These are phyloP conservation scores for Podarcis raffonei DNA, from an alignment of 2,113 vertebrate genomes.

Conservation along the genomic window DNA sequence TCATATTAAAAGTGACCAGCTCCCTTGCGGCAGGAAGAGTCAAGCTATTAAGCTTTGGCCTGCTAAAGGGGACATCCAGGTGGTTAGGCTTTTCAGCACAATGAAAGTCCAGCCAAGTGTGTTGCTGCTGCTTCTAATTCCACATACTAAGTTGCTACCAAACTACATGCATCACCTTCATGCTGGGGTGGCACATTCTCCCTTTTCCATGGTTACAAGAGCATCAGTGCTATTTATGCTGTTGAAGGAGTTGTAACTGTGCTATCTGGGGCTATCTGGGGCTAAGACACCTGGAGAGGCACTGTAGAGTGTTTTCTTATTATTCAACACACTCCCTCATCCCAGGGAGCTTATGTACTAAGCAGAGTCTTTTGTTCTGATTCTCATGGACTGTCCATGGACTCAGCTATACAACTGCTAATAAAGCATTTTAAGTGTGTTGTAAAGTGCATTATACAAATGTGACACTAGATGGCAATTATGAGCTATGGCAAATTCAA, in stretches of 20 bases:
- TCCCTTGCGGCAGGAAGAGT: background rate
- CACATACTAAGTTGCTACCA: background rate
- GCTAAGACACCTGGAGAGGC: background rate
- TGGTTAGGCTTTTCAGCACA: background rate
- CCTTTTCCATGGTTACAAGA: background rate
- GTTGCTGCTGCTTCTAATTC: background rate
- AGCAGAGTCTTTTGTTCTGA: background rate
- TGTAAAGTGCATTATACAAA: too few species aligned
- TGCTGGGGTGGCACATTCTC: background rate
- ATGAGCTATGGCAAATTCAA: too few species aligned
- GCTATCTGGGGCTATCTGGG: too few species aligned
- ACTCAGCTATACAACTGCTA: too few species aligned
- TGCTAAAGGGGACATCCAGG: background rate
- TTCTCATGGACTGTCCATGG: background rate
- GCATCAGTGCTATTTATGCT: background rate
- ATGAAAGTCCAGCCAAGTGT: background rate
- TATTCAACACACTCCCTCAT: background rate
- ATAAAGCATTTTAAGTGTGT: too few species aligned
- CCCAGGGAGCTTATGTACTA: background rate
- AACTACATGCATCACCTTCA: background rate
- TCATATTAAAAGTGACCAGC: constrained; percentile 8
- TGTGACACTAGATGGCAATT: too few species aligned
- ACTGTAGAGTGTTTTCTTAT: background rate
- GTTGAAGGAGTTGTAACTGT: background rate
- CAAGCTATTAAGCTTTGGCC: background rate